phyloP scores from a whole-genome alignment of 2,797 vertebrate genomes.

The Pangasius djambal region DNA sequence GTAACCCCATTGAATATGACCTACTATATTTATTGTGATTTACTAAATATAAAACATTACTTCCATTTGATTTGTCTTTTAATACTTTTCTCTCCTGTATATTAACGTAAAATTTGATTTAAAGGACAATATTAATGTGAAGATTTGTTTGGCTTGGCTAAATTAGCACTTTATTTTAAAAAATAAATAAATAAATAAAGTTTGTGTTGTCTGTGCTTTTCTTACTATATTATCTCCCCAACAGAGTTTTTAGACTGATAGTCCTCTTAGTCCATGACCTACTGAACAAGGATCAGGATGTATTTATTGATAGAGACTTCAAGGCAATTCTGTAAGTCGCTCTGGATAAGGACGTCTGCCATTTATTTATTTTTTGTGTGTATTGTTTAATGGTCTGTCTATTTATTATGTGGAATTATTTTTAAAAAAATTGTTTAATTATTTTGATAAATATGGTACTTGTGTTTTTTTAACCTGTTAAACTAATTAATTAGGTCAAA shows the following conservation, averaged over 20 bases:
- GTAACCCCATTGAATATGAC: background rate
- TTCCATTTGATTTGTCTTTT: background rate
- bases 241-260: background rate
- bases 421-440: too few species aligned
- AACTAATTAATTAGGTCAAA: too few species aligned
- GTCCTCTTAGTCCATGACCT: background rate
- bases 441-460: too few species aligned
- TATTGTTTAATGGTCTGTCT: background rate
- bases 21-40: background rate
- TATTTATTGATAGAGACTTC: background rate
- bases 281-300: background rate
- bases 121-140: background rate
- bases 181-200: background rate
- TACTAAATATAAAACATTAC: background rate
- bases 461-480: too few species aligned
- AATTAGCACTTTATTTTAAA: background rate
- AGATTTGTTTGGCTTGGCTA: background rate
- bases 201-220: background rate
- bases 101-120: too few species aligned
- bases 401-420: too few species aligned
- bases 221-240: background rate
- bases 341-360: background rate
- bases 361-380: background rate
- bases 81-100: background rate
- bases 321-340: background rate